These are phyloP conservation scores for Menura novaehollandiae DNA, from an alignment of 2,113 vertebrate species.

Conservation along the genomic window DNA sequence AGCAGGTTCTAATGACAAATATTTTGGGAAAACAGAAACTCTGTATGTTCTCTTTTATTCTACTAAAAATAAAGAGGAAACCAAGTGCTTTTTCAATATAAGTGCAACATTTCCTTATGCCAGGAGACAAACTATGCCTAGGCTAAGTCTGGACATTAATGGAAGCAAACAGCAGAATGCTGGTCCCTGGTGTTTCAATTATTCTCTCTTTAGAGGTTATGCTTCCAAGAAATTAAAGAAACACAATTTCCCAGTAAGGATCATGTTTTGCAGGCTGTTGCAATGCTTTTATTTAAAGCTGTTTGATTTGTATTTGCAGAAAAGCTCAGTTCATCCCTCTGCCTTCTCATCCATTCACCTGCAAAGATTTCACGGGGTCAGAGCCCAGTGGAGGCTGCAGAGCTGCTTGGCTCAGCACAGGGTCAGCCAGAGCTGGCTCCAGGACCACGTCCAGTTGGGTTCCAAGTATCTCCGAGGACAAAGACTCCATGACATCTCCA, in stretches of 20 bases:
- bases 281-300: not conserved
- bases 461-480: not conserved
- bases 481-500: not conserved
- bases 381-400: fast-evolving
- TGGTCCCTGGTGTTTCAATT: conserved; percentile 33
- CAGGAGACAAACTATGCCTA: conserved; percentile 2
- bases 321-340: not conserved
- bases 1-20: conserved; percentile 11
- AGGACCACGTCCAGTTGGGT: fast-evolving
- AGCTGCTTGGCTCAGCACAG: not conserved
- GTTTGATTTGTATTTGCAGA: not conserved
- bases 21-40: conserved; percentile 37
- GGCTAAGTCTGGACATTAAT: conserved; percentile 30
- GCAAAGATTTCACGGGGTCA: not conserved
- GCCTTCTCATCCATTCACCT: not conserved
- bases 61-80: not conserved
- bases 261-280: not conserved
- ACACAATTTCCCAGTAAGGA: not conserved
- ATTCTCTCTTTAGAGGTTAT: not conserved
- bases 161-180: conserved; percentile 9
- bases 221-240: conserved; percentile 8
- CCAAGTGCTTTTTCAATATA: not conserved
- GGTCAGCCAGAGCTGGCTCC: not conserved
- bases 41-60: not conserved
- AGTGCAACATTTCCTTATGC: not conserved